Base-by-base conservation (phyloP, 2,113 vertebrate genomes). In the Climacteris rufus region DNA sequence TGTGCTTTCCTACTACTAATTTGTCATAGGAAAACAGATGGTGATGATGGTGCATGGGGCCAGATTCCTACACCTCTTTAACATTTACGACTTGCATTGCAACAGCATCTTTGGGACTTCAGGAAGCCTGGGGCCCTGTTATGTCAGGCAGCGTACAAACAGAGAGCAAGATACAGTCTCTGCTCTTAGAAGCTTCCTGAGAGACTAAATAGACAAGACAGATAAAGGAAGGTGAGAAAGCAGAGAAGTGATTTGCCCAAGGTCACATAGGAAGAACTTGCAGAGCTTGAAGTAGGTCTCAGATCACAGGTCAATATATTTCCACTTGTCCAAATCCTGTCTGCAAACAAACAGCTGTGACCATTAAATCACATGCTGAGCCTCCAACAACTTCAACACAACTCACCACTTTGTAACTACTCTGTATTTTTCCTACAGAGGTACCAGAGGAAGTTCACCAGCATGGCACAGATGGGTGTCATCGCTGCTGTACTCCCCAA, bases 61-160 rank as follows among this genome's bases (percentile, higher is more conserved):
- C 92, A 94, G 83, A 94, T 84, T 75, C 93, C 92, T 95, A 81
- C 86, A 96, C 69, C 68, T 94, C 94, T 88, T 95, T 78, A 96
- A 76, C 72, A 89, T 90, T 95, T 91, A 96, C 2, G 40, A n/a
- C 71, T 91, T 69, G 53, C 27, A 76, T 74, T 96, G 92, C 87
- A 95, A 87, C 85, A 96, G 94, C 93, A 96, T 94, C 91, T 90
- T 93, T 69, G 84, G 75, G 90, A 87, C 59, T 83, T 89, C 87
- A 96, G 91, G 89, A 96, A 97, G 91, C 78, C 53, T 72, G 87
- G 94, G 87, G 66, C 69, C 83, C 87, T 76, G 65, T 69, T 93
- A 56, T 42, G 53, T 57, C 68, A 91, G 94, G 70, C 45, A 57
- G 74, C 90, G 79, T 60, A 88, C 82, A 94, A 97, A 92, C 86